phyloP scores from a whole-genome alignment of 2,113 vertebrate species.

The Nothoprocta pentlandii region DNA sequence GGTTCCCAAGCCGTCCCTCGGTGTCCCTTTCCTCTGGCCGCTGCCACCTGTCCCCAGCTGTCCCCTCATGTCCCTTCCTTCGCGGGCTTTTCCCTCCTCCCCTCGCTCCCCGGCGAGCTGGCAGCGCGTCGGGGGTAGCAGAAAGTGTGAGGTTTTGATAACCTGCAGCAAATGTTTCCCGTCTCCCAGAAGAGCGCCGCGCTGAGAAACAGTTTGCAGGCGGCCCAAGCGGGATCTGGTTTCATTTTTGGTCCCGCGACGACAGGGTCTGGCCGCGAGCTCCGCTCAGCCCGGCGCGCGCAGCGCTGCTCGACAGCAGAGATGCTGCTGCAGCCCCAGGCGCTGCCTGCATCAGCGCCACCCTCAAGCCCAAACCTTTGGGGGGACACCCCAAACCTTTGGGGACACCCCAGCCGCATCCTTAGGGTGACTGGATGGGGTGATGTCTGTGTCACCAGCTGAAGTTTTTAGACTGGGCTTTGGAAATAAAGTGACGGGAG shows the following conservation, averaged over 20 bases:
- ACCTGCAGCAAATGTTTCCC: background rate
- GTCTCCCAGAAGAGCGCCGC: background rate
- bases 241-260: constrained; percentile 56
- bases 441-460: background rate
- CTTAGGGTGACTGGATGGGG: background rate
- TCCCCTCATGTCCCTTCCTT: no score
- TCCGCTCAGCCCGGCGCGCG: constrained; percentile 18
- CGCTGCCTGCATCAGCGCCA: constrained; percentile 30
- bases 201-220: constrained; percentile 2
- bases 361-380: constrained; percentile 39
- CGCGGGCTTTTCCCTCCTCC: background rate
- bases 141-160: background rate
- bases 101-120: background rate
- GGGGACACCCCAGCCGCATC: background rate
- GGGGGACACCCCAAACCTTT: background rate
- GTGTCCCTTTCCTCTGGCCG: background rate
- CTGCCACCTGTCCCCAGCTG: background rate
- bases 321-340: constrained; percentile 42
- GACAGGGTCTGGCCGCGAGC: constrained; percentile 16
- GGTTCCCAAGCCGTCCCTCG: background rate
- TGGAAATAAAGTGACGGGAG: background rate
- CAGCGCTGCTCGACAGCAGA: constrained; percentile 40
- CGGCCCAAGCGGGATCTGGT: constrained; percentile 35
- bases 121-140: background rate
- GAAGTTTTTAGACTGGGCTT: background rate